Percentiles rank a stretch among this genome's conserved stretches.
phyloP scores from a whole-genome alignment of 1,140 invertebrate species.

The Penaeus vannamei region DNA sequence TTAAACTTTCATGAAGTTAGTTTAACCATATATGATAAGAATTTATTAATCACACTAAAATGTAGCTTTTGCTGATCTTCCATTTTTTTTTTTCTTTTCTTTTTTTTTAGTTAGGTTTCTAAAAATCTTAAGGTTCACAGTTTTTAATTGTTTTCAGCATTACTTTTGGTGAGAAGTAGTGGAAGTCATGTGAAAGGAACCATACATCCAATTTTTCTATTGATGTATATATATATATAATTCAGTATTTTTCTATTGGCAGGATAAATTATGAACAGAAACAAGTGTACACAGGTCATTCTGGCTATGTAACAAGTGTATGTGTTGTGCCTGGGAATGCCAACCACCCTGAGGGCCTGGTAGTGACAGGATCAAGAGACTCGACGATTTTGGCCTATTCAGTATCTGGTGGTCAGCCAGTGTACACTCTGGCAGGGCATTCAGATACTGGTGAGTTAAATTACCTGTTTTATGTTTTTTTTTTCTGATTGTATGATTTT shows the following conservation, averaged over 20 bases:
- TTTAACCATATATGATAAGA: too few species aligned
- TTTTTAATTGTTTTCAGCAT: too few species aligned
- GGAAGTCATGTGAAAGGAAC: too few species aligned
- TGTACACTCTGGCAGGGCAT: conserved; percentile 83
- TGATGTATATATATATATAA: too few species aligned
- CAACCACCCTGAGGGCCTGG: conserved; percentile 81
- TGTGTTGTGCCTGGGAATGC: conserved; percentile 81
- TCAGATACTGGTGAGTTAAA: conserved; percentile 78
- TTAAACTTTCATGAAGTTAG: too few species aligned
- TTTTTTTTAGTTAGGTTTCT: too few species aligned
- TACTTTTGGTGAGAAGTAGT: too few species aligned
- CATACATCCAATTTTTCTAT: too few species aligned
- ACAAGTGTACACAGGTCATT: conserved; percentile 84
- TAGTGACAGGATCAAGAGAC: conserved; percentile 92
- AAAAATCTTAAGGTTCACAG: too few species aligned
- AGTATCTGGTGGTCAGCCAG: conserved; percentile 76
- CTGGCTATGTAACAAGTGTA: conserved; percentile 87
- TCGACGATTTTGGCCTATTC: conserved; percentile 84
- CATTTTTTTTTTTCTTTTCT: neutral
- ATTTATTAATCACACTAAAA: too few species aligned
- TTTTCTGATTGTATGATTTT: too few species aligned
- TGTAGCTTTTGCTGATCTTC: neutral
- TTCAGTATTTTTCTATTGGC: neutral
- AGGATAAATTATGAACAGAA: conserved; percentile 74
- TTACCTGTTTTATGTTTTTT: neutral